Evolutionary conservation across 2,113 vertebrate species (phyloP).

Genomic region (Myotis yumanensis): DNA sequence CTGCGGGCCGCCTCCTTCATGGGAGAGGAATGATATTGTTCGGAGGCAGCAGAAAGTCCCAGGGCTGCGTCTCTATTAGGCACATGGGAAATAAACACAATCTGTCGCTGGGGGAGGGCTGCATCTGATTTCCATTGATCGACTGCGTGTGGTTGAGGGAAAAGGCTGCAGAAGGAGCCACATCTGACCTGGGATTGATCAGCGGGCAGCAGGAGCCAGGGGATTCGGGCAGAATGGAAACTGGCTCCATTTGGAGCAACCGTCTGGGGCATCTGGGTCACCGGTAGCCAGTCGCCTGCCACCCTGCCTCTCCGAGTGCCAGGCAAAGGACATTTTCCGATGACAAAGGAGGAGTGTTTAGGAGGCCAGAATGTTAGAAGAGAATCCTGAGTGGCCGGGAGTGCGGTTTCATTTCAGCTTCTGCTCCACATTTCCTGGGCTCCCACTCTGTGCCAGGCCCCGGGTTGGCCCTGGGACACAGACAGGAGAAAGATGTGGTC

Average conservation of each 20-base stretch:
- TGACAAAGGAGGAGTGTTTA: accelerated
- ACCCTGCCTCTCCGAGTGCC: accelerated
- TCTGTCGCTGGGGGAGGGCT: background rate
- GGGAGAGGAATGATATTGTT: background rate
- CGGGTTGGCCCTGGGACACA: background rate
- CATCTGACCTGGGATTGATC: background rate
- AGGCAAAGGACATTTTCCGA: background rate
- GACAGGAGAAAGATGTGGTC: background rate
- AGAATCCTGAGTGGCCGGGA: background rate
- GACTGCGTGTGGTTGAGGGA: constrained; percentile 1
- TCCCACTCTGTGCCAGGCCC: background rate
- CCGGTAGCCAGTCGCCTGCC: background rate
- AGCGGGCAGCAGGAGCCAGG: background rate
- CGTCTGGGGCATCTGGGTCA: constrained; percentile 18
- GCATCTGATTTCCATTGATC: background rate
- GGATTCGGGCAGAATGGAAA: background rate
- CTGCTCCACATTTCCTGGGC: background rate
- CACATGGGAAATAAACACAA: background rate
- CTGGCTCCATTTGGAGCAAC: background rate
- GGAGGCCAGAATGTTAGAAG: background rate
- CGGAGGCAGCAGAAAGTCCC: background rate
- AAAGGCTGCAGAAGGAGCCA: background rate
- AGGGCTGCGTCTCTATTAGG: background rate
- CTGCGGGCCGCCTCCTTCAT: background rate
- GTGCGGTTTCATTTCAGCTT: background rate